Conservation (phyloP, 2,113 vertebrate genomes). For the Nibea albiflora region DNA sequence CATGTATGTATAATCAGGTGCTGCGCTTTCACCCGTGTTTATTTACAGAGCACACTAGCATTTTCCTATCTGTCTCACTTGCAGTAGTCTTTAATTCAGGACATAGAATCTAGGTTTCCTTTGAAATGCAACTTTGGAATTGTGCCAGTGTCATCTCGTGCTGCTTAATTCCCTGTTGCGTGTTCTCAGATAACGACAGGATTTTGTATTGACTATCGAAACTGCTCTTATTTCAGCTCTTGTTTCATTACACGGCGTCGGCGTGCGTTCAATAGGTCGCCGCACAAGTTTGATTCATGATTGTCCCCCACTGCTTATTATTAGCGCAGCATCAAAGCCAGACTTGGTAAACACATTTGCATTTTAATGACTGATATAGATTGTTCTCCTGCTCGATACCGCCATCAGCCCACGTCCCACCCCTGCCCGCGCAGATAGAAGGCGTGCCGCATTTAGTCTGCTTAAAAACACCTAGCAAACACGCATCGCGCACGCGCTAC, state of each 20-base stretch:
- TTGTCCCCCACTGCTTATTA: constrained; percentile 74
- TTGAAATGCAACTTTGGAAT: constrained; percentile 57
- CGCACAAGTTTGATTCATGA: constrained; percentile 75
- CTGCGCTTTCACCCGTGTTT: constrained; percentile 47
- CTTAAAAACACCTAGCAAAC: constrained; percentile 39
- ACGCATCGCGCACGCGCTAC: not conserved
- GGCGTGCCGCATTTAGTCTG: constrained; percentile 33
- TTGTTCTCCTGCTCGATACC: constrained; percentile 69
- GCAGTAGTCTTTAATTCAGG: constrained; percentile 58
- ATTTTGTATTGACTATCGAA: constrained; percentile 70
- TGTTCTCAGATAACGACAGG: constrained; percentile 65
- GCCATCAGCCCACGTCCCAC: constrained; percentile 56
- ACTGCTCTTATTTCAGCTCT: constrained; percentile 68
- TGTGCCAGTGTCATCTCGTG: constrained; percentile 56
- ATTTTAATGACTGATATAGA: constrained; percentile 82
- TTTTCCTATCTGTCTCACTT: constrained; percentile 33
- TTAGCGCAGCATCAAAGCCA: constrained; percentile 73
- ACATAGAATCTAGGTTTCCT: constrained; percentile 52
- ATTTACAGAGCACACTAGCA: constrained; percentile 33
- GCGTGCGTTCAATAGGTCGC: constrained; percentile 66
- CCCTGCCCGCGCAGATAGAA: constrained; percentile 48
- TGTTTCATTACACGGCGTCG: constrained; percentile 72
- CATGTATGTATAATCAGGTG: constrained; percentile 51
- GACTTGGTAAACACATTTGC: constrained; percentile 78
- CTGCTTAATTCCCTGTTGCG: constrained; percentile 61